Evolutionary conservation across 2,888 invertebrate species (phyloP).

Genomic region (Fissipunctia ypsillon): DNA sequence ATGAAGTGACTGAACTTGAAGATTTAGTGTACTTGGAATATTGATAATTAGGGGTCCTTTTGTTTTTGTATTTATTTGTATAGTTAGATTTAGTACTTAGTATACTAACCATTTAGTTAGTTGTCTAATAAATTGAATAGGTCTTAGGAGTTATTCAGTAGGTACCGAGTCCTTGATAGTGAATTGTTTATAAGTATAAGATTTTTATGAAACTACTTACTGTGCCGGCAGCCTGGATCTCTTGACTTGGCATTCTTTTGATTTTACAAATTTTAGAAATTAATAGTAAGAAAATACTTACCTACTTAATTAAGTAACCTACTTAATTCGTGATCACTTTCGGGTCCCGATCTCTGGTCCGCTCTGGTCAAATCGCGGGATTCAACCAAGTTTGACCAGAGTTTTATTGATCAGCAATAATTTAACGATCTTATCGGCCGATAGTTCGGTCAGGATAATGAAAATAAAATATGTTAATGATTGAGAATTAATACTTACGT

Average conservation of each 20-base stretch:
- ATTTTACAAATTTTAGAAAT: background rate
- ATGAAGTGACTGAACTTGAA: slow-evolving; percentile 28
- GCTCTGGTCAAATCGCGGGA: background rate
- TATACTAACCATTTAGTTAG: no score
- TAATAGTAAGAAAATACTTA: no score
- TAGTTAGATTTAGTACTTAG: no score
- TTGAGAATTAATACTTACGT: background rate
- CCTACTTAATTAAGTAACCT: background rate
- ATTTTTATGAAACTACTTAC: background rate
- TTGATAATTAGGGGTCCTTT: background rate
- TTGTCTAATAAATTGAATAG: no score
- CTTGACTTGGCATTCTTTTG: background rate
- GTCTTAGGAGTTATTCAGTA: background rate
- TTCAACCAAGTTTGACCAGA: background rate
- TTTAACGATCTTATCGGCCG: background rate
- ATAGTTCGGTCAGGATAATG: background rate
- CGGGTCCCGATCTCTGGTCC: background rate
- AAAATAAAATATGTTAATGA: background rate
- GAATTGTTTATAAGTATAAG: background rate
- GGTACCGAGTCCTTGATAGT: background rate
- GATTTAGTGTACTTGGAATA: slow-evolving; percentile 10
- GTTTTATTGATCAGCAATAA: background rate
- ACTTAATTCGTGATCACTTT: background rate
- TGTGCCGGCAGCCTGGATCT: background rate
- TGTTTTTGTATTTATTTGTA: no score